Base-by-base conservation (phyloP, 2,113 vertebrate species). In the Podilymbus podiceps region DNA sequence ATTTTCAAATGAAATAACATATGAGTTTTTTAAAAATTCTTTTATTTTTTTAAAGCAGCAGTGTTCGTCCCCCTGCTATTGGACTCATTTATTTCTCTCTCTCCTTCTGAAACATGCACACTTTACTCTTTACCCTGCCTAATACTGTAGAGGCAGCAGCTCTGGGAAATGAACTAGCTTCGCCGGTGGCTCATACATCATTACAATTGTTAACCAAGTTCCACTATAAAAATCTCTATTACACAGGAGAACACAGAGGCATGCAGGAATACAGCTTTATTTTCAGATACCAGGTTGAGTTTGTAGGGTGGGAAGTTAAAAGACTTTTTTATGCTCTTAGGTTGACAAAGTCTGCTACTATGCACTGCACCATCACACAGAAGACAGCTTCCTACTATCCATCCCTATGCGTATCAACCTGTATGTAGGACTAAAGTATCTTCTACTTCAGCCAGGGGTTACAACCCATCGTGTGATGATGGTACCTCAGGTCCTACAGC, bases 161-260 rank as follows among this genome's bases (percentile, higher is more conserved):
- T 91, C 58, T 95, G 96, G 94, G 94, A 97, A 97, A 96, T 91
- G 92, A 96, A 95, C 80, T 73, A 50, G 87, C 92, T 95, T 93
- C 0, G 71, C 91, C 94, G 66, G 53, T 97, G 84, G 86, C 93
- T 95, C 91, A 89, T 89, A 90, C 77, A 95, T 97, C 91, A 95
- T 86, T 90, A 94, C 90, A 95, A 94, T 30, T 93, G 94, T 96
- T 97, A 97, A 97, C 90, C 91, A 95, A 96, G 84, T 94, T 95
- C 84, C 84, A 89, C 94, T 93, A 89, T 88, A 95, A 95, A 96
- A 95, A 82, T 76, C 91, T 80, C 92, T 89, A 95, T 95, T 97
- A 92, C 95, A 93, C 71, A 85, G 71, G 77, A 95, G 88, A 73
- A 90, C 83, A 73, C n/a, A 64, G 40, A 96, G 33, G 73, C 79